Percentiles rank a stretch among this genome's conserved stretches.
Evolutionary conservation across 1,140 invertebrate species (phyloP).

Genomic region (Arctopsyche grandis): DNA sequence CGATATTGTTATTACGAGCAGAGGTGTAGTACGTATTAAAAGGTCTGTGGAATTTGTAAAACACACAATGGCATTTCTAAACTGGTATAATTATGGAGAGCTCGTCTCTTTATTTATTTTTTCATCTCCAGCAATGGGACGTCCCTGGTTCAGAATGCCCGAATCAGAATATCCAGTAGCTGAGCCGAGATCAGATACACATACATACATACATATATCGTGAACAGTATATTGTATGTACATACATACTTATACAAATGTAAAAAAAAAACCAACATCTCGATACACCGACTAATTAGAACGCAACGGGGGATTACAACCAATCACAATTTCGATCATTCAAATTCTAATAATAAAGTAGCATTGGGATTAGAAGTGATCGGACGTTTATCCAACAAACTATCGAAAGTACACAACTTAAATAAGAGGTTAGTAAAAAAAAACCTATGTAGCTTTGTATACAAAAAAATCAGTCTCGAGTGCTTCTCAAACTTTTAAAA

Average conservation of each 20-base stretch:
- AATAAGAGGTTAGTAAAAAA: no score
- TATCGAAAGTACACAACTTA: no score
- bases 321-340: slow-evolving; percentile 15
- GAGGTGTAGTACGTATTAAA: slow-evolving; percentile 19
- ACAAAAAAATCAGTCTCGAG: no score
- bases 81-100: neutral
- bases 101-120: neutral
- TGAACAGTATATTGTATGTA: neutral
- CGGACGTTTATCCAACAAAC: slow-evolving; percentile 3
- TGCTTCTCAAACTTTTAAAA: no score
- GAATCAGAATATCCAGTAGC: slow-evolving; percentile 8
- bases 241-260: neutral
- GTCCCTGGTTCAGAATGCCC: neutral
- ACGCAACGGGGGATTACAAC: neutral
- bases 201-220: no score
- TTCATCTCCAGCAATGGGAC: neutral
- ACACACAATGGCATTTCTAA: slow-evolving; percentile 29
- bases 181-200: neutral
- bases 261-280: neutral
- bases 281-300: slow-evolving; percentile 8
- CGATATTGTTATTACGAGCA: slow-evolving; percentile 25
- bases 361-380: neutral
- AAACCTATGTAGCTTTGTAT: no score
- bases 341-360: slow-evolving; percentile 16
- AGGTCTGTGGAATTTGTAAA: slow-evolving; percentile 36